Percentiles rank a stretch among this genome's conserved stretches.
These are phyloP conservation scores for Mus minutoides DNA, from an alignment of 2,797 vertebrate genomes.

Conservation along the genomic window DNA sequence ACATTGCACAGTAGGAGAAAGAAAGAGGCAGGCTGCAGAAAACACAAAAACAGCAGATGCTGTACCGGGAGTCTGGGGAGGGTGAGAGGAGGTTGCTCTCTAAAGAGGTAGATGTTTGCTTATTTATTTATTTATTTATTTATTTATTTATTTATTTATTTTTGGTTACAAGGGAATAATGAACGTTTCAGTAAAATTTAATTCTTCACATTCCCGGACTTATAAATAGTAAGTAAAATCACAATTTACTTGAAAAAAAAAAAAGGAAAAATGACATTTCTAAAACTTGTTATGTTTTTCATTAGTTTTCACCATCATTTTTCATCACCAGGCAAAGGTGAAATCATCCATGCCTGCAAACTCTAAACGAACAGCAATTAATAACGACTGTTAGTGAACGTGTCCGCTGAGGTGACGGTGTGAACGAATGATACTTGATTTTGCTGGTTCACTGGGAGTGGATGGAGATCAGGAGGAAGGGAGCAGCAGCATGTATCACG, in stretches of 20 bases:
- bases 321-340: not conserved
- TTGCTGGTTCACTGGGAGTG: not conserved
- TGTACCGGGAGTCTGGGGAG: not conserved
- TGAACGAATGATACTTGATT: not conserved
- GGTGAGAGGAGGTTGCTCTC: not conserved
- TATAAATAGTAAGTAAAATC: not conserved
- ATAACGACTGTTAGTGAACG: not conserved
- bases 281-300: not conserved
- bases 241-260: not conserved
- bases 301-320: not conserved
- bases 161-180: not conserved
- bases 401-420: not conserved
- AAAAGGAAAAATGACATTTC: not conserved
- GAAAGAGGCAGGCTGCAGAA: not conserved
- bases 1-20: not conserved
- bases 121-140: too few relatives aligned
- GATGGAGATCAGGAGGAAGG: not conserved
- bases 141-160: too few relatives aligned
- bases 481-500: rapidly evolving
- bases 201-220: not conserved
- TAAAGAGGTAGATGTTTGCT: not conserved
- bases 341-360: not conserved
- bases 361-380: not conserved
- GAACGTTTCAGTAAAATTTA: not conserved
- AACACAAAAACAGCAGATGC: not conserved